These are phyloP conservation scores for Amphiprion ocellaris DNA, from an alignment of 2,113 vertebrate genomes.

Conservation along the genomic window DNA sequence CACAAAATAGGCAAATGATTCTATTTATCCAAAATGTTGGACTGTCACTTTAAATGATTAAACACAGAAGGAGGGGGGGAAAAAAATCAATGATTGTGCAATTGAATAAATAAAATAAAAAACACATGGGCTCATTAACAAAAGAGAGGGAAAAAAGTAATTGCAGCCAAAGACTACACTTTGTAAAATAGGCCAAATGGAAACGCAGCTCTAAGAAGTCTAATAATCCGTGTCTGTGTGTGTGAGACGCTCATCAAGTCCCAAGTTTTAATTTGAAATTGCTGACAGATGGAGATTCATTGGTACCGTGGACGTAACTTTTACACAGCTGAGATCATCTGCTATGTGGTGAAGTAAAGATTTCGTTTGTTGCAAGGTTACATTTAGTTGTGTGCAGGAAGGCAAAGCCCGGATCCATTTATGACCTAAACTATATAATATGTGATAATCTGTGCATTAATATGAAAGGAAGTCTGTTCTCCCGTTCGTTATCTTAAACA, in stretches of 20 bases:
- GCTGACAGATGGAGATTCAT: slow-evolving; percentile 73
- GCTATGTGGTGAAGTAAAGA: slow-evolving; percentile 27
- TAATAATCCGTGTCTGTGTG: background rate
- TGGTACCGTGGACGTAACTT: slow-evolving; percentile 44
- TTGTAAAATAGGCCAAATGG: slow-evolving; percentile 42
- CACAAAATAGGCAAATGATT: background rate
- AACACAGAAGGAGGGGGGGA: background rate
- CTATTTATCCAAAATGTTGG: background rate
- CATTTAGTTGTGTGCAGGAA: background rate
- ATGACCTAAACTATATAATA: background rate
- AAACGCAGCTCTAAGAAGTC: slow-evolving; percentile 17
- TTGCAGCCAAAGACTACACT: slow-evolving; percentile 37
- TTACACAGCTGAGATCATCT: slow-evolving; percentile 52
- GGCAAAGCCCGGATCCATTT: background rate
- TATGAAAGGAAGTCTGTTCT: background rate
- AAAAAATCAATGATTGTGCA: slow-evolving; percentile 20
- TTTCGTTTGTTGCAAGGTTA: too few species aligned
- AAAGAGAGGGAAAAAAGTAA: background rate
- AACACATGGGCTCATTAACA: slow-evolving; percentile 32
- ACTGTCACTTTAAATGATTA: too few species aligned
- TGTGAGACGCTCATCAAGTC: slow-evolving; percentile 31
- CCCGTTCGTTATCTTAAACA: slow-evolving; percentile 12
- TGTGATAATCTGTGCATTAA: slow-evolving; percentile 1
- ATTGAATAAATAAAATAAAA: slow-evolving; percentile 43
- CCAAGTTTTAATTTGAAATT: slow-evolving; percentile 67